Conservation (phyloP, 2,797 vertebrate genomes). For the Myotis planiceps region DNA sequence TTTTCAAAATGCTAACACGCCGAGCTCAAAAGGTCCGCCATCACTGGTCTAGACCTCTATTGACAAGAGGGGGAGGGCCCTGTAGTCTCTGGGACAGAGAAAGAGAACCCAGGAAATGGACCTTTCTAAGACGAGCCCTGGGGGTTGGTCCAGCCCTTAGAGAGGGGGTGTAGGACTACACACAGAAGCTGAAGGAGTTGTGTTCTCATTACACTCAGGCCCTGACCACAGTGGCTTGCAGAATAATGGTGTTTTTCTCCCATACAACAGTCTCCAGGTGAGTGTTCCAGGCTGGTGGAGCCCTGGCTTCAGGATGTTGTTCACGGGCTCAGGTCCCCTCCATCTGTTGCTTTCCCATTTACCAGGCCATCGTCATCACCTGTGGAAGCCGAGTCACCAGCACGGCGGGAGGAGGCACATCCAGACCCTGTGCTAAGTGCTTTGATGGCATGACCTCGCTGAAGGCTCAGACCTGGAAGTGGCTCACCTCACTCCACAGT, state of each 20-base stretch:
- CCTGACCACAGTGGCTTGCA: rapidly evolving
- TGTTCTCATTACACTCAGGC: neutral
- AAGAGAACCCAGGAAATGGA: neutral
- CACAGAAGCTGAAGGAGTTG: neutral
- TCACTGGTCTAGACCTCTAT: neutral
- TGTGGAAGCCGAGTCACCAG: neutral
- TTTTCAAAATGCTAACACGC: no score
- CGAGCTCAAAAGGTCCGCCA: no score
- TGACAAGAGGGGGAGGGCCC: neutral
- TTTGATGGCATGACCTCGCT: no score
- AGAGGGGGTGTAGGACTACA: neutral
- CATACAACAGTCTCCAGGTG: neutral
- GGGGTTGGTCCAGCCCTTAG: neutral
- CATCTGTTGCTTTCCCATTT: neutral
- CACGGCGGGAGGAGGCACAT: neutral
- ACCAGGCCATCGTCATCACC: neutral
- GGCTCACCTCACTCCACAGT: rapidly evolving
- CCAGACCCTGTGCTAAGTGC: neutral
- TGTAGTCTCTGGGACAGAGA: neutral
- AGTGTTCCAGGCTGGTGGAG: neutral
- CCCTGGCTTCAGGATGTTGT: neutral
- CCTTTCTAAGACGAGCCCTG: neutral
- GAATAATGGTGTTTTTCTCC: neutral
- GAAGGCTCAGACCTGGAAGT: neutral
- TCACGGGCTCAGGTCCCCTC: neutral